A percentile compares a stretch with the other conserved stretches of the same genome.
These are phyloP conservation scores for Orchestes rusci DNA, from an alignment of 2,888 invertebrate genomes.

Conservation along the genomic window DNA sequence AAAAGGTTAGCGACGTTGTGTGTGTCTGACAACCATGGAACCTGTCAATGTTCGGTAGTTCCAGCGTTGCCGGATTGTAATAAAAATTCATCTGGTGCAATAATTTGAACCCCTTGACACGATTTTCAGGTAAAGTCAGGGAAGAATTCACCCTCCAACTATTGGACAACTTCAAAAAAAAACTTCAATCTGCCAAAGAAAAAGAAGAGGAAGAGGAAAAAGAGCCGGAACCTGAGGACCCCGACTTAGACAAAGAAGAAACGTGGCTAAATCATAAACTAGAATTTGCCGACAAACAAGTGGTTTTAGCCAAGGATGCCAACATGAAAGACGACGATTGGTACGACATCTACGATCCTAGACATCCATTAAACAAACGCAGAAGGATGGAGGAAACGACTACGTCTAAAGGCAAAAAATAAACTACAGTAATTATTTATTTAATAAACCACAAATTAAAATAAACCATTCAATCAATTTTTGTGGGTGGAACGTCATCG, in stretches of 20 bases:
- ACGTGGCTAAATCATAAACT: conserved; percentile 53
- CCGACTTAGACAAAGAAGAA: conserved; percentile 32
- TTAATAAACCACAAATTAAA: conserved; percentile 1
- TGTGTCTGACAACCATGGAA: no score
- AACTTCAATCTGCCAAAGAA: conserved; percentile 63
- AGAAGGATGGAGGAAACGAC: conserved; percentile 82
- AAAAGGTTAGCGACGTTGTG: conserved; percentile 46
- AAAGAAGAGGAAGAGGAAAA: conserved; percentile 47
- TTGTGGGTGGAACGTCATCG: no score
- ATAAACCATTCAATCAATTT: no score
- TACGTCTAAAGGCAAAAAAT: no score
- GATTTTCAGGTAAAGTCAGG: conserved; percentile 44
- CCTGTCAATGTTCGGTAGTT: no score
- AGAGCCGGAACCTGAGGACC: conserved; percentile 39
- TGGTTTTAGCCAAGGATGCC: conserved; percentile 83
- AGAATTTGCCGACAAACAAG: conserved; percentile 58
- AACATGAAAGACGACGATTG: conserved; percentile 90
- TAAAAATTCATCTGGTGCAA: no score
- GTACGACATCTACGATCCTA: conserved; percentile 94
- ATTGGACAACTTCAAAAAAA: conserved; percentile 75
- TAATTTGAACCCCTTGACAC: no score
- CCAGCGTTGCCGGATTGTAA: no score
- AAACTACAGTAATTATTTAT: conserved; percentile 22
- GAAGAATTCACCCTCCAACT: conserved; percentile 75
- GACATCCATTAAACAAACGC: conserved; percentile 89